Conservation (phyloP, 1,140 invertebrate species). For the Zaprionus lachaisei region DNA sequence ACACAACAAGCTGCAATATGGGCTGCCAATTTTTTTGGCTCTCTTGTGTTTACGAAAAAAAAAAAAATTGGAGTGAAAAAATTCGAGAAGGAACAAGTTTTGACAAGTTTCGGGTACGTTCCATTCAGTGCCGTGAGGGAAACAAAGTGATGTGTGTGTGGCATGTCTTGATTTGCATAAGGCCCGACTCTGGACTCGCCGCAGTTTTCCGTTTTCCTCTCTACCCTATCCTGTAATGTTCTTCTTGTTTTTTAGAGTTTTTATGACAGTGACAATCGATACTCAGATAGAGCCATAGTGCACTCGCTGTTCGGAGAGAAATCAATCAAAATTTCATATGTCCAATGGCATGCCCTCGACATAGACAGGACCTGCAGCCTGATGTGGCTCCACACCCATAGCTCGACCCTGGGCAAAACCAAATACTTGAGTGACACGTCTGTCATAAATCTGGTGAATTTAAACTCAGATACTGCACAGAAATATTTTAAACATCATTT, state of each 20-base stretch:
- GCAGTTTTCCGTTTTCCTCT: not conserved
- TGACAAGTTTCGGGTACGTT: slow-evolving; percentile 55
- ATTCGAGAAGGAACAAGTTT: slow-evolving; percentile 57
- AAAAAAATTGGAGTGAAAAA: slow-evolving; percentile 11
- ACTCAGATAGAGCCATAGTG: slow-evolving; percentile 51
- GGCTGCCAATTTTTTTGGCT: slow-evolving; percentile 47
- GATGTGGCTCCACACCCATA: not conserved
- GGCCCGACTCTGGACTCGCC: slow-evolving; percentile 56
- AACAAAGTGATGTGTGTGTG: slow-evolving; percentile 76
- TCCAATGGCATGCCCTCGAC: slow-evolving; percentile 51
- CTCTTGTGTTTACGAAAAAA: slow-evolving; percentile 19
- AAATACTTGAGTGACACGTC: not conserved
- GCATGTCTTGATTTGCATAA: slow-evolving; percentile 81
- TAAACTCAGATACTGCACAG: too few species aligned
- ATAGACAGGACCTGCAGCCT: not conserved
- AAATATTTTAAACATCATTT: too few species aligned
- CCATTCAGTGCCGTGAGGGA: slow-evolving; percentile 6
- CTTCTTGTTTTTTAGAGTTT: slow-evolving; percentile 52
- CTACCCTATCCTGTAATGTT: not conserved
- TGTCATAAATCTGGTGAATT: too few species aligned
- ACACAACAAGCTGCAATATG: slow-evolving; percentile 70
- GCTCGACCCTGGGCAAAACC: slow-evolving; percentile 16
- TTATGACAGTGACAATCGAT: slow-evolving; percentile 81
- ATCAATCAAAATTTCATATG: slow-evolving; percentile 81
- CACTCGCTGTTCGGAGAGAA: slow-evolving; percentile 52